phyloP scores from a whole-genome alignment of 2,797 vertebrate species.

The Poecile montanus region DNA sequence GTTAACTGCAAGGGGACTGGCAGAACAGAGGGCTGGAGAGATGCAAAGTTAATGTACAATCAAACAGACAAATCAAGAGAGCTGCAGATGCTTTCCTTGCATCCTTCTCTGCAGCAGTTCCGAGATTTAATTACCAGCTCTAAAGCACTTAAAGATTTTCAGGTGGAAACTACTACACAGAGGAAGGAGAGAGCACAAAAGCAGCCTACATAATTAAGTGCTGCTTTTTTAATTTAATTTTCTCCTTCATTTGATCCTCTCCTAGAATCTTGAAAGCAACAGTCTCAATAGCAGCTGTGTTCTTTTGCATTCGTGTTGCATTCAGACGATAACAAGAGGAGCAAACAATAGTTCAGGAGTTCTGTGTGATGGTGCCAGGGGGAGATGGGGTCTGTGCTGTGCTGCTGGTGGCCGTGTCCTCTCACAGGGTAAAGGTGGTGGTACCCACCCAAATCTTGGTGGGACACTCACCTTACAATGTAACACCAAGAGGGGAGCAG shows the following conservation, averaged over 20 bases:
- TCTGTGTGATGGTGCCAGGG: not conserved
- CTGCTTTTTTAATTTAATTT: conserved; percentile 70
- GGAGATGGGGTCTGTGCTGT: not conserved
- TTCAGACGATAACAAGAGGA: not conserved
- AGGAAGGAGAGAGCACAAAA: conserved; percentile 57
- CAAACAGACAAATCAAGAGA: conserved; percentile 45
- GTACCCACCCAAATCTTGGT: not conserved
- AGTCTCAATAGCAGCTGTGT: conserved; percentile 29
- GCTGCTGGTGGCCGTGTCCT: accelerated
- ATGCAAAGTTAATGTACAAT: conserved; percentile 27
- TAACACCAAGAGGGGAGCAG: accelerated
- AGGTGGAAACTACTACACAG: conserved; percentile 56
- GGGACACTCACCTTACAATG: accelerated
- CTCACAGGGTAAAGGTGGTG: accelerated
- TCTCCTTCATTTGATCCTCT: conserved; percentile 68
- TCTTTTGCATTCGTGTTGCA: not conserved
- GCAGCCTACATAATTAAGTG: conserved; percentile 58
- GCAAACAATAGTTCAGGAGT: not conserved
- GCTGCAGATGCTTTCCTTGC: not conserved
- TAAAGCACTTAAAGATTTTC: conserved; percentile 68
- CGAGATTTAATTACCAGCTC: conserved; percentile 63
- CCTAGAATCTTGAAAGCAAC: conserved; percentile 38
- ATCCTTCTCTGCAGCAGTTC: conserved; percentile 32
- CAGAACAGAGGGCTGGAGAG: conserved; percentile 33
- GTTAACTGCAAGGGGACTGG: conserved; percentile 21